Conservation (phyloP, 2,797 vertebrate species). For the Macroramphosus scolopax region DNA sequence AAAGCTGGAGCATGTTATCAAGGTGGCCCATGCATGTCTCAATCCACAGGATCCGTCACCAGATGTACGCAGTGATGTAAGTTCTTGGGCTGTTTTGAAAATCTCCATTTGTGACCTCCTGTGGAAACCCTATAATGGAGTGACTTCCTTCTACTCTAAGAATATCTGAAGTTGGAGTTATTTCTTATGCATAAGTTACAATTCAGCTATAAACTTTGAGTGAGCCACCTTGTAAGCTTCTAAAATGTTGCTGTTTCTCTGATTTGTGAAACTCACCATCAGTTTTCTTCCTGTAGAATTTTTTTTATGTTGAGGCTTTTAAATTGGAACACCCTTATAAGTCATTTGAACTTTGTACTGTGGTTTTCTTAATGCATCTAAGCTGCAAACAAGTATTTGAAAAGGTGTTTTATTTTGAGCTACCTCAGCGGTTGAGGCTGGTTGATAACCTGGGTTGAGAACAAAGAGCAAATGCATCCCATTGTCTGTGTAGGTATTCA, state of each 20-base stretch:
- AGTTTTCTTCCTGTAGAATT: conserved; percentile 8
- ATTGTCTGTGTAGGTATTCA: conserved; percentile 30
- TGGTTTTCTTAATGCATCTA: too few relatives aligned
- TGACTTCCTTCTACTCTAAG: neutral
- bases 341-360: neutral
- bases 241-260: neutral
- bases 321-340: neutral
- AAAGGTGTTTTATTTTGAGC: conserved; percentile 11
- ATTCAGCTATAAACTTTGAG: neutral
- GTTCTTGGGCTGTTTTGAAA: conserved; percentile 24
- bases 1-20: conserved; percentile 93
- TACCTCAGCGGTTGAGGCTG: conserved; percentile 10
- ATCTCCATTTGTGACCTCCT: neutral
- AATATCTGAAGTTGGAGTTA: neutral
- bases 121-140: neutral
- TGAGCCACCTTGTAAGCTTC: neutral
- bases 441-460: conserved; percentile 18
- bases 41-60: conserved; percentile 88
- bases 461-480: conserved; percentile 48
- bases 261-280: conserved; percentile 3
- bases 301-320: neutral
- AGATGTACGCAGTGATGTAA: conserved; percentile 89
- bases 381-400: neutral
- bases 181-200: neutral
- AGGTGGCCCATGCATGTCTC: conserved; percentile 90